Evolutionary conservation across 2,797 vertebrate genomes (phyloP).

Genomic region (Pyrocephalus nanus): DNA sequence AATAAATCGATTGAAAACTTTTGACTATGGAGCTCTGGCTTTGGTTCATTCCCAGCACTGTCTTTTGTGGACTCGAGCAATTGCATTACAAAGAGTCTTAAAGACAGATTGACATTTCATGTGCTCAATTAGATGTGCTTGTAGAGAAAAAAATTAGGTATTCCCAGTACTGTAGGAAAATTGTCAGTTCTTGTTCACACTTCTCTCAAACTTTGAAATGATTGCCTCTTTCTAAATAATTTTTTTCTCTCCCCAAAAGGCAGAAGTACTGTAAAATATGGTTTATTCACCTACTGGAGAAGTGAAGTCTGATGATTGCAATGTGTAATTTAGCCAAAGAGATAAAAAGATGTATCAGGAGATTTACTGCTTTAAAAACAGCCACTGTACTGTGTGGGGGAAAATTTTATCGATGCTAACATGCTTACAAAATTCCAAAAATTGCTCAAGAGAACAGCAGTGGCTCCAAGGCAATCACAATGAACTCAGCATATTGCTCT

Average conservation of each 20-base stretch:
- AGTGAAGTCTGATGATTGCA: background rate
- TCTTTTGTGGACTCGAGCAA: background rate
- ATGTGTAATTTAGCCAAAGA: background rate
- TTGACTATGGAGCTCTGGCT: background rate
- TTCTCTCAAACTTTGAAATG: background rate
- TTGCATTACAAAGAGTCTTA: background rate
- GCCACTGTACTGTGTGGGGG: background rate
- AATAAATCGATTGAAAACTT: background rate
- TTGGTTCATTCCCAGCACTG: background rate
- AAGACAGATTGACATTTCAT: background rate
- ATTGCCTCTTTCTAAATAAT: background rate
- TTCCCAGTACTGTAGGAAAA: background rate
- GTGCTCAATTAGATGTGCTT: background rate
- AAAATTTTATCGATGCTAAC: background rate
- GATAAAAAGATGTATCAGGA: background rate
- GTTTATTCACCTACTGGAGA: background rate
- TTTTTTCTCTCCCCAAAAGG: background rate
- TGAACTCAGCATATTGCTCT: slow-evolving; percentile 11
- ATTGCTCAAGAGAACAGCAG: slow-evolving; percentile 56
- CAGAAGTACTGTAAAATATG: background rate
- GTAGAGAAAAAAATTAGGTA: background rate
- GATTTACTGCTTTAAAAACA: slow-evolving; percentile 7
- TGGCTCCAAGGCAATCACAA: background rate
- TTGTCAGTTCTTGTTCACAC: background rate
- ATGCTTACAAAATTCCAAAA: background rate